Base-by-base conservation (phyloP, 2,113 vertebrate species). In the Aramus guarauna region DNA sequence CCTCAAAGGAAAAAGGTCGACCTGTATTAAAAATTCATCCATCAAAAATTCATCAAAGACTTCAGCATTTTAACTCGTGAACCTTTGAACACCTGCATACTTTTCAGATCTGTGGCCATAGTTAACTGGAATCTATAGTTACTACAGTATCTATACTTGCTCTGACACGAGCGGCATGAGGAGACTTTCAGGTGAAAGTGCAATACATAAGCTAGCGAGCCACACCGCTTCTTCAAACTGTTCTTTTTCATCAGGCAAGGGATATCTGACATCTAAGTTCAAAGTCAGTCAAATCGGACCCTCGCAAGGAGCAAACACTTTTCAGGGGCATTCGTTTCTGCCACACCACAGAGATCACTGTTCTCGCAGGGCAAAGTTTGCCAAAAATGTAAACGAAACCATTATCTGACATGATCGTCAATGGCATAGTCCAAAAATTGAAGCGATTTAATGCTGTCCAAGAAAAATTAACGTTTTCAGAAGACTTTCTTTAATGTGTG, bases 21-120 rank as follows among this genome's bases (percentile, higher is more conserved):
- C 97, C 97, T 94, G 96, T 98, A 98, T 98, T 98, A 98, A 98
- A 98, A 98, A 98, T 98, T 98, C 98, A 97, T 96, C 96, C 96
- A 98, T 98, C 98, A 98, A 98, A 98, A 98, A 98, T 98, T 98
- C 98, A 98, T 98, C 98, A 98, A 98, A 98, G 97, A 76, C 94
- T 97, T 88, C 97, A 96, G 95, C 97, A 98, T 98, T 98, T 98
- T 98, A 98, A 98, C 97, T 98, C 62, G 36, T 92, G 88, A 97
- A 98, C 97, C 98, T 98, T 98, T 98, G 98, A 98, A 98, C 97
- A 98, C 97, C 97, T 98, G 93, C 97, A 96, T 71, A 96, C 96
- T 94, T 98, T 97, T 98, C 96, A 98, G 98, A 98, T 98, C 97
- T 97, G 91, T 90, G 96, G 97, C 97, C 97, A 97, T 89, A 98